A percentile compares a stretch with the other conserved stretches of the same genome.
These are phyloP conservation scores for Clarias platycephalus DNA, from an alignment of 2,797 vertebrate species.

Conservation along the genomic window DNA sequence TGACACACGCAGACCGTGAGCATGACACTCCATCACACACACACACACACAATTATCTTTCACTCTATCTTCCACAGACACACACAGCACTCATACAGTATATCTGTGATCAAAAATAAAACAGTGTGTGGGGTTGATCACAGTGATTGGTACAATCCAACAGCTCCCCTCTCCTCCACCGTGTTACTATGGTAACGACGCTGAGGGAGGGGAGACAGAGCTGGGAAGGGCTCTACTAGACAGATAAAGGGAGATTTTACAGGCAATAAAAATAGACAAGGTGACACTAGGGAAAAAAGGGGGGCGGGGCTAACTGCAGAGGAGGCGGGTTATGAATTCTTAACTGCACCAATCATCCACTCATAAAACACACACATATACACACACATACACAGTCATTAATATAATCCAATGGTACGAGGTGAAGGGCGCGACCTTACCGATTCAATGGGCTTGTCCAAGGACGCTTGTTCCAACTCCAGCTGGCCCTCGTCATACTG, in stretches of 20 bases:
- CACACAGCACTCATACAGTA: conserved; percentile 24
- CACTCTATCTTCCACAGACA: conserved; percentile 13
- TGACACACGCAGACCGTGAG: conserved; percentile 17
- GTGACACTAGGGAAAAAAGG: conserved; percentile 35
- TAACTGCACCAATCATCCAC: conserved; percentile 80
- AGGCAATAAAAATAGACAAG: conserved; percentile 56
- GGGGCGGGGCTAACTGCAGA: conserved; percentile 23
- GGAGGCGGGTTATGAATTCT: conserved; percentile 64
- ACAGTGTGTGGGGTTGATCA: conserved; percentile 40
- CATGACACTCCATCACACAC: conserved; percentile 14
- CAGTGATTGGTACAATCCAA: conserved; percentile 57
- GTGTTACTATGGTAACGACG: conserved; percentile 36
- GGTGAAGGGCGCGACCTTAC: conserved; percentile 82
- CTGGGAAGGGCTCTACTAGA: conserved; percentile 44
- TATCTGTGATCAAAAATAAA: conserved; percentile 49
- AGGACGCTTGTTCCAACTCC: conserved; percentile 96
- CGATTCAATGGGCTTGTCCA: conserved; percentile 99
- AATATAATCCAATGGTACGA: conserved; percentile 66
- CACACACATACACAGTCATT: conserved; percentile 41
- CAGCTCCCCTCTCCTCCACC: conserved; percentile 42
- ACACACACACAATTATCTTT: conserved; percentile 6
- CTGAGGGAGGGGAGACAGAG: conserved; percentile 61
- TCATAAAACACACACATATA: conserved; percentile 61
- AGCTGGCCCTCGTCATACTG: conserved; percentile 98
- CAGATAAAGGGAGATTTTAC: not conserved